Base-by-base conservation (phyloP, 2,888 invertebrate species). In the Pteria penguin region DNA sequence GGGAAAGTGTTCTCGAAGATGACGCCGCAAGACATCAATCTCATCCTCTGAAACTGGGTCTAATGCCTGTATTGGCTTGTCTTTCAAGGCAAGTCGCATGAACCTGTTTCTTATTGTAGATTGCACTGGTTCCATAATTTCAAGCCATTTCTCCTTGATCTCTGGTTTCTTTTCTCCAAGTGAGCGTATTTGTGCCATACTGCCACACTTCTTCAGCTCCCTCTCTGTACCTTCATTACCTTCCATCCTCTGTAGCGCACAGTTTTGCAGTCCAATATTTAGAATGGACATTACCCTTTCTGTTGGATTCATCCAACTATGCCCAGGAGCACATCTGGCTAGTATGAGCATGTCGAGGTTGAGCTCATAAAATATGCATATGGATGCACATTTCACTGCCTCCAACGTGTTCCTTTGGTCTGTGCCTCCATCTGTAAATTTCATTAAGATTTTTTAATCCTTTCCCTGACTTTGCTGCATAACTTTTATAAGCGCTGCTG, bases 391-490 rank as follows among this genome's bases (percentile, higher is more conserved):
- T 36, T 72, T 71, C 29, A 82, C 80, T 31, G 31, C 18, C 31
- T 79, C 77, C 2, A 81, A 31, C 1, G 58, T 80, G 36, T 82
- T 76, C 8, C 78, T 18, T 22, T 82, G 76, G 58, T 80, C 78
- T n/a, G 71, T 75, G 14, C 79, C 80, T 18, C 82, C 82, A 79
- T 82, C 80, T 32, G 70, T 76, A 27, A 67, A 82, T 33, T 68
- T 76, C 31, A 73, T 54, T 14, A 36, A 14, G 0, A 80, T 71
- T 57, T 31, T n/a, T 14, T 55, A 61, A 18, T 52, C 45, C 5
- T 70, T 62, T 18, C 18, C 55, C 5, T 65, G 24, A 2, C 52
- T 36, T 24, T 71, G 63, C 33, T 55, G 57, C 14, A 73, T n/a
- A n/a, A n/a, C 0, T 2, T 62, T 67, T 18, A 74, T 11, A n/a